Percentiles rank a stretch among this genome's conserved stretches.
Evolutionary conservation across 2,113 vertebrate genomes (phyloP).

Genomic region (Ploceus nigricollis): DNA sequence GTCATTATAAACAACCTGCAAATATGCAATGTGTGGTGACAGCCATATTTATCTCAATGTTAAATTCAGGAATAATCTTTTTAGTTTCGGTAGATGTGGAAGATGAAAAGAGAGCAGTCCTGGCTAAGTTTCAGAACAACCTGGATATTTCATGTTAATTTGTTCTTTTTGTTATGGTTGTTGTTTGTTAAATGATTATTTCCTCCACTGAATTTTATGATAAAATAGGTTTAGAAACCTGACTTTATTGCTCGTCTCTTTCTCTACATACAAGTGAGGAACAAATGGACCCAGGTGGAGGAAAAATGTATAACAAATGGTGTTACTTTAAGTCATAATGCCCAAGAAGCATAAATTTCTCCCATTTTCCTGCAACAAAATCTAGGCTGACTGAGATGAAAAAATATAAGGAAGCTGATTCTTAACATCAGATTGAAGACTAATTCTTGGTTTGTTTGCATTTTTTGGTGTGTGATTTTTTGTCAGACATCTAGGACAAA

Average conservation of each 20-base stretch:
- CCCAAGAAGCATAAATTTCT: neutral
- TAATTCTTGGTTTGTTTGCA: neutral
- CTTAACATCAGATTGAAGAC: neutral
- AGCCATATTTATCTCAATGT: neutral
- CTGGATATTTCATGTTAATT: neutral
- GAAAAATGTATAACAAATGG: neutral
- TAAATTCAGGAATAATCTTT: neutral
- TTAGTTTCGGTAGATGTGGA: neutral
- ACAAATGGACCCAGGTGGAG: neutral
- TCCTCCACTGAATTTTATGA: neutral
- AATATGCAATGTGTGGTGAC: neutral
- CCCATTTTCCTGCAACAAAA: neutral
- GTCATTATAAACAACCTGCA: neutral
- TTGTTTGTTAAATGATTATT: neutral
- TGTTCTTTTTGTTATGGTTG: neutral
- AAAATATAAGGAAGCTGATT: neutral
- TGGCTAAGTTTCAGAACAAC: neutral
- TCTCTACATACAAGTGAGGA: neutral
- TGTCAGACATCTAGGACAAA: neutral
- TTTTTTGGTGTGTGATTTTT: neutral
- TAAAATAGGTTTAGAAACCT: neutral
- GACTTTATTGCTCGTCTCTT: neutral
- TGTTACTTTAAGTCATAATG: neutral
- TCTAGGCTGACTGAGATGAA: neutral
- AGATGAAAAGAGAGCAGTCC: neutral